Evolutionary conservation across 2,888 invertebrate species (phyloP).

Genomic region (Drosophila limbata): DNA sequence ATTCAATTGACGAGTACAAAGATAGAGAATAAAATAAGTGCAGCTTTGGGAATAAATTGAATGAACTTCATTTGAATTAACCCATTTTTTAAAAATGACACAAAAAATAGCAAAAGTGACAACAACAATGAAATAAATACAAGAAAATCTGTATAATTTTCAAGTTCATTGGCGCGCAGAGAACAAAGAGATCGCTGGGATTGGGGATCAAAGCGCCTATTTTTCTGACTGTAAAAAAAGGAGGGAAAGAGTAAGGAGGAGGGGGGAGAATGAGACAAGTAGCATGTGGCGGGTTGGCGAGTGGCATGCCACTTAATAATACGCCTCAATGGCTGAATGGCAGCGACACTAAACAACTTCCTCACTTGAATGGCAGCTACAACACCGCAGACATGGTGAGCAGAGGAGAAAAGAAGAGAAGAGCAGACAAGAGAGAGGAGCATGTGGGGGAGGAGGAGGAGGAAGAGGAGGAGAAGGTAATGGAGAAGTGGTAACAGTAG

Average conservation of each 20-base stretch:
- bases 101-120: background rate
- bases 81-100: slow-evolving; percentile 1
- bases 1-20: slow-evolving; percentile 8
- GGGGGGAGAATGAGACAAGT: background rate
- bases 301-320: slow-evolving; percentile 61
- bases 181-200: slow-evolving; percentile 30
- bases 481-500: background rate
- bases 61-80: slow-evolving; percentile 29
- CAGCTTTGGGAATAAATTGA: slow-evolving; percentile 8
- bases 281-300: background rate
- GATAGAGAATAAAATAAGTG: background rate
- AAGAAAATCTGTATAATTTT: slow-evolving; percentile 45
- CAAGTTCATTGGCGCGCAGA: slow-evolving; percentile 60
- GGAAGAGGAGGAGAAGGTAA: background rate
- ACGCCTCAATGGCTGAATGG: slow-evolving; percentile 58
- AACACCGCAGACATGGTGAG: slow-evolving; percentile 51
- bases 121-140: slow-evolving; percentile 1
- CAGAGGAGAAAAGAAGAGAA: background rate
- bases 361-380: slow-evolving; percentile 66
- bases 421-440: background rate
- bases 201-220: slow-evolving; percentile 27
- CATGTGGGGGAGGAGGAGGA: background rate
- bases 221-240: background rate
- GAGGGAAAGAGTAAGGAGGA: too few relatives aligned
- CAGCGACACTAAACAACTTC: slow-evolving; percentile 65